phyloP scores from a whole-genome alignment of 35 echinoderm and acorn worm genomes.

The Anneissia japonica region DNA sequence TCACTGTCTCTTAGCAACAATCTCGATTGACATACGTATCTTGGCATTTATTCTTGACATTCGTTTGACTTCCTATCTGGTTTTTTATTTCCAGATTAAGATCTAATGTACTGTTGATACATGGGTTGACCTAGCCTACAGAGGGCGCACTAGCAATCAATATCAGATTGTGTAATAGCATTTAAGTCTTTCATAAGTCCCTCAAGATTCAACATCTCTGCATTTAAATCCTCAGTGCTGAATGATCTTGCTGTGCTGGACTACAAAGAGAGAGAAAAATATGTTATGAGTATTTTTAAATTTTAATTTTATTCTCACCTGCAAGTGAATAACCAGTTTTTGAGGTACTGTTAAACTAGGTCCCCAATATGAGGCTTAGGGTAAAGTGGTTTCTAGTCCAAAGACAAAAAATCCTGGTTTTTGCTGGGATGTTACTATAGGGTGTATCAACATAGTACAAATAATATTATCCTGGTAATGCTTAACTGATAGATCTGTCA shows the following conservation, averaged over 20 bases:
- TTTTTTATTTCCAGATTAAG: no score
- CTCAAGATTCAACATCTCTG: slow-evolving; percentile 94
- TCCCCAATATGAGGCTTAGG: no score
- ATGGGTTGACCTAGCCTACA: neutral
- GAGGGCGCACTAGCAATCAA: neutral
- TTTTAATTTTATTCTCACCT: no score
- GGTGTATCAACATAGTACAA: no score
- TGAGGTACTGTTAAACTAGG: no score
- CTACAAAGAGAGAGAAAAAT: slow-evolving; percentile 23
- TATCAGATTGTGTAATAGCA: slow-evolving; percentile 88
- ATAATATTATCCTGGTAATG: no score
- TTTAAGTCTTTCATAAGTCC: slow-evolving; percentile 99
- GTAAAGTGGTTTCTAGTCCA: no score
- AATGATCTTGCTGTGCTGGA: slow-evolving; percentile 64
- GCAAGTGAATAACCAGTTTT: no score
- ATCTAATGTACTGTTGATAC: neutral
- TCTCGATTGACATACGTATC: neutral
- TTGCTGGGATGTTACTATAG: no score
- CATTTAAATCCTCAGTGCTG: slow-evolving; percentile 93
- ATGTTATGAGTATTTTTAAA: neutral
- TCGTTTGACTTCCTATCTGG: neutral
- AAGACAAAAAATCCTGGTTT: no score
- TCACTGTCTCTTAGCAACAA: no score
- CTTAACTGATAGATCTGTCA: no score
- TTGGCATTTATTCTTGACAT: neutral